Evolutionary conservation across 2,888 invertebrate genomes (phyloP).

Genomic region (Drosophila meridiana): DNA sequence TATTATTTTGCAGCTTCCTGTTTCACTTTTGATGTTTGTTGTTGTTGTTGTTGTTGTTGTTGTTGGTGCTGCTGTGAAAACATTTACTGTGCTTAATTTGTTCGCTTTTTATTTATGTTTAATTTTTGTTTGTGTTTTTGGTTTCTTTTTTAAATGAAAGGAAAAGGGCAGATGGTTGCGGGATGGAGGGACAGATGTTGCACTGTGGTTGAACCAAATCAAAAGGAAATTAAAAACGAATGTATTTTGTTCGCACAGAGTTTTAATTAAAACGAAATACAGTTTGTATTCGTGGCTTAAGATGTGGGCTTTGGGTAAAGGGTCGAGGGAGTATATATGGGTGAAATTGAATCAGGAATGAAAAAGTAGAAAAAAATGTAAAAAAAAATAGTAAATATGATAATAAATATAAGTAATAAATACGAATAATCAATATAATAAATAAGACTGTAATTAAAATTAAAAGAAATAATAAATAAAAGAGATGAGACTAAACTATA

Average conservation of each 20-base stretch:
- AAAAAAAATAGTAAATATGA: too few species aligned
- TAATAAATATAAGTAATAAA: too few species aligned
- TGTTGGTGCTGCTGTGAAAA: slow-evolving; percentile 14
- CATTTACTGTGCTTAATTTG: slow-evolving; percentile 29
- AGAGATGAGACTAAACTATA: too few species aligned
- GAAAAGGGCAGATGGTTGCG: not conserved
- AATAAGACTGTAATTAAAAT: too few species aligned
- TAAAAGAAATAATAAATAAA: too few species aligned
- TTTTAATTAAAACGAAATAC: slow-evolving; percentile 28
- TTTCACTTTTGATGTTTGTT: slow-evolving; percentile 42
- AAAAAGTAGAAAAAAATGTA: too few species aligned
- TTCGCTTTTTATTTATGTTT: slow-evolving; percentile 20
- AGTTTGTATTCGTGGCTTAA: not conserved
- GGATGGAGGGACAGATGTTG: not conserved
- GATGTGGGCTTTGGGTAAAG: not conserved
- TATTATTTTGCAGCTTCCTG: slow-evolving; percentile 30
- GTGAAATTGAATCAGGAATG: too few species aligned
- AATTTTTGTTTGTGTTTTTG: slow-evolving; percentile 37
- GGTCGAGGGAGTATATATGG: too few species aligned
- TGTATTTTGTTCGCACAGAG: slow-evolving; percentile 11
- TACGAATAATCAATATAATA: too few species aligned
- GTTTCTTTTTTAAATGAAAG: not conserved
- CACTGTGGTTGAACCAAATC: slow-evolving; percentile 16
- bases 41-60: not conserved
- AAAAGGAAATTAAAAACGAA: slow-evolving; percentile 35